A percentile compares a stretch with the other conserved stretches of the same genome.
These are phyloP conservation scores for Creontiades dilutus DNA, from an alignment of 2,888 invertebrate species.

Conservation along the genomic window DNA sequence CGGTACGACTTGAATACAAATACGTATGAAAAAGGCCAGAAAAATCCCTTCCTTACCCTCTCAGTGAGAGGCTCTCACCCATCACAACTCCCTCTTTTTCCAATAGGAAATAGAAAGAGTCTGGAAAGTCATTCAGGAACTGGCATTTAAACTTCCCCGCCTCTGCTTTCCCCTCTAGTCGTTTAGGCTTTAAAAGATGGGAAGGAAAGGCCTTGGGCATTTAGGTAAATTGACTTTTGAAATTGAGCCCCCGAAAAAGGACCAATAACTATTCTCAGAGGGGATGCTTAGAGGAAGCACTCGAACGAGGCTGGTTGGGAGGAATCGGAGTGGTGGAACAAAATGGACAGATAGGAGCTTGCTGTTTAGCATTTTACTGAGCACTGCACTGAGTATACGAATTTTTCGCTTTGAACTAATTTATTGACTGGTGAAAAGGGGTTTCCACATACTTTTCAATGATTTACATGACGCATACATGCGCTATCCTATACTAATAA, in stretches of 20 bases:
- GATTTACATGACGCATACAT: no score
- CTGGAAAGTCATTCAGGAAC: conserved; percentile 28
- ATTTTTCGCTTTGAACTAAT: no score
- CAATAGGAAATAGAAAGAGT: conserved; percentile 38
- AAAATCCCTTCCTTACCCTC: neutral
- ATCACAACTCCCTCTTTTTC: neutral
- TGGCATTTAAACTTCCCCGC: conserved; percentile 38
- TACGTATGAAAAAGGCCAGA: conserved; percentile 54
- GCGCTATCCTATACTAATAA: no score
- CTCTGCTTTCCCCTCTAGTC: neutral
- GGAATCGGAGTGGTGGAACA: neutral
- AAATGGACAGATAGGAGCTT: neutral
- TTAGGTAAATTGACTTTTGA: conserved; percentile 71
- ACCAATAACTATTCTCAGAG: conserved; percentile 62
- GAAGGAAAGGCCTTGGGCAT: conserved; percentile 26
- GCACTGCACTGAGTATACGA: neutral
- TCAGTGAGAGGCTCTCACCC: no score
- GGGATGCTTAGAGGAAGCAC: conserved; percentile 4
- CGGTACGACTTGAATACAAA: conserved; percentile 60
- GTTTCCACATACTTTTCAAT: no score
- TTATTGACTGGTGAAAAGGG: no score
- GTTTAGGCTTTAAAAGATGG: neutral
- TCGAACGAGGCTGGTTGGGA: no score
- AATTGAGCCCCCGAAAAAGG: conserved; percentile 65
- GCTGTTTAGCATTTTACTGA: conserved; percentile 9